Base-by-base conservation (phyloP, 2,797 vertebrate species). In the Malacoraja senta region DNA sequence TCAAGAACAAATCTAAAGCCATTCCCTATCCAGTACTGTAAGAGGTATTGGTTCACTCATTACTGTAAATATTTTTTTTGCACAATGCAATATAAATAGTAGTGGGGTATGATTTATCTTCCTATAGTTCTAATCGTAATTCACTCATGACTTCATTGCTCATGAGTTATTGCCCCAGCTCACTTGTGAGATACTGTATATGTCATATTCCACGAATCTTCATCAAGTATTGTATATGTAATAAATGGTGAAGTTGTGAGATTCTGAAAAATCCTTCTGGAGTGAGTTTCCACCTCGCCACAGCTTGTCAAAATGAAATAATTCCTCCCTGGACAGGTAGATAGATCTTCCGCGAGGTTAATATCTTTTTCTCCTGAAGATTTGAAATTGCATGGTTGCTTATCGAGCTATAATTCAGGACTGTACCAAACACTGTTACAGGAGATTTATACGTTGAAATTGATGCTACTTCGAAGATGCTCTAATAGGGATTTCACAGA, bases 351-450 rank as follows among this genome's bases (percentile, higher is more conserved):
- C 21, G 84, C 68, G 84, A 88, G 84, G 21, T 68, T 88, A 68
- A 88, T 88, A 88, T 88, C 83, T 88, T 88, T 88, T 88, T 88
- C 84, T 88, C 84, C 84, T 88, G 61, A 88, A 88, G 84, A 88
- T 68, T 88, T 88, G 84, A 68, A 88, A 88, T 68, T 88, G 84
- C 84, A 88, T 88, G 63, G 84, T 88, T 88, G 63, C 84, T 88
- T 88, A 88, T 88, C 63, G 19, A 88, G 63, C 84, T 19, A 88
- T 68, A 88, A 68, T 88, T 88, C 84, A 88, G 63, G 84, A 32
- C 61, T 68, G 84, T 35, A 68, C 84, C 84, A 88, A 88, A 68
- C 84, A 88, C 63, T 19, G 63, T 88, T 88, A 68, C 61, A 68
- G 61, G 84, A 88, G 84, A 88, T 88, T 88, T 88, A 88, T 68